Percentiles rank a stretch among this genome's conserved stretches.
These are phyloP conservation scores for Microtus richardsoni DNA, from an alignment of 2,113 vertebrate genomes.

Conservation along the genomic window DNA sequence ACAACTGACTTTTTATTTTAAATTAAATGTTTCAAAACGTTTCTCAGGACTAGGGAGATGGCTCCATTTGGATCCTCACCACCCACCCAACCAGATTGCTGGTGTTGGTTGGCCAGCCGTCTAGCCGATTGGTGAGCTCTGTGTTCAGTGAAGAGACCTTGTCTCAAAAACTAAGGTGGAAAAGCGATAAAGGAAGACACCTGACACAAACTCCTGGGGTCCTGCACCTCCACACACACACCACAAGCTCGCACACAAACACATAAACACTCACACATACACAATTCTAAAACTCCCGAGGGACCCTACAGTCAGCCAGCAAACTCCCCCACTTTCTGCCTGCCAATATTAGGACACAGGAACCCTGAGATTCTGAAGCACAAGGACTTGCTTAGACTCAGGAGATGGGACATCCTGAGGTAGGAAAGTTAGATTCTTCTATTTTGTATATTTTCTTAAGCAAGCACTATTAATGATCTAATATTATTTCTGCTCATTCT, in stretches of 20 bases:
- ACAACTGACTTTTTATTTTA: not conserved
- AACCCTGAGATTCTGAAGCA: not conserved
- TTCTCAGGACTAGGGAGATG: not conserved
- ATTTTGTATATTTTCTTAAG: not conserved
- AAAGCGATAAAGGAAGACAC: not conserved
- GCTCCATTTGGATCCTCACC: not conserved
- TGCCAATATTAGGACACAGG: not conserved
- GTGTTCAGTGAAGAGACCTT: not conserved
- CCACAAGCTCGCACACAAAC: not conserved
- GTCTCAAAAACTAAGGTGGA: not conserved
- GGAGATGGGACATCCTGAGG: not conserved
- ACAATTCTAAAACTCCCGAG: not conserved
- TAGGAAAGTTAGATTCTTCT: constrained; percentile 41
- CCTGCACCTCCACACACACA: not conserved
- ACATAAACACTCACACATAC: too few species aligned
- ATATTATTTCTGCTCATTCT: constrained; percentile 42
- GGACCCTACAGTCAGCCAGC: too few species aligned
- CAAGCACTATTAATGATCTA: not conserved
- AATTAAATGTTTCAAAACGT: not conserved
- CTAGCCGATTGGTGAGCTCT: not conserved
- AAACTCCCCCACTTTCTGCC: not conserved
- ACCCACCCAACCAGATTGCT: not conserved
- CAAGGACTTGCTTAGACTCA: not conserved
- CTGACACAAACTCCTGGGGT: not conserved
- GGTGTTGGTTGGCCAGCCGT: too few species aligned